Evolutionary conservation across 2,113 vertebrate genomes (phyloP), one percentile per base, ranked within the genome.

Genomic region (Haemorhous mexicanus): DNA sequence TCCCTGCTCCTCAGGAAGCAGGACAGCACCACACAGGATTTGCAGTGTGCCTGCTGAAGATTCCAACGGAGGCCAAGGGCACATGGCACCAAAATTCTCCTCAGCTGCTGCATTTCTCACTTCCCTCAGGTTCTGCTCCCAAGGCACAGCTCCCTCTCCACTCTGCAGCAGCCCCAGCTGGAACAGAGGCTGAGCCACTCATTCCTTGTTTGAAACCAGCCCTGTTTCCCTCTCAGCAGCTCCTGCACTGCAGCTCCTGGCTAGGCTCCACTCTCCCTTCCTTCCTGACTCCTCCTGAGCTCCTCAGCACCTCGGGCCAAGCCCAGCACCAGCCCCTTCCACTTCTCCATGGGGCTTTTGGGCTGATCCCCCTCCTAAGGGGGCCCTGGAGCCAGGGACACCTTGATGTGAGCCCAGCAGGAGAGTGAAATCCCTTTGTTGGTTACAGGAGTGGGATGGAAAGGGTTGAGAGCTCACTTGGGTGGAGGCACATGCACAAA

Each of bases 401-500:
- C 27, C 26, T 12, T 2, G 3, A 1, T 0, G 4, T 14, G 43
- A 53, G 62, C 16, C 69, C 77, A 72, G 89, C 81, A 87, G 44
- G 37, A 62, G 47, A n/a, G 70, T 6, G 27, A 49, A 79, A 58
- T 67, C 87, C 81, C 55, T 61, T 3, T 27, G 37, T 1, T 46
- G 63, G 13, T 35, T 16, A 13, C 14, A 50, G 75, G 53, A 32
- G 44, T 2, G 53, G 93, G 39, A 46, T 61, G 77, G 53, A 10
- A 49, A 91, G 84, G 66, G 28, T 1, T 1, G 41, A 58, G 50
- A 61, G 46, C 63, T 87, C 5, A 1, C 82, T 58, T 7, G 5
- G 6, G 20, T 6, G 5, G 22, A 41, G 43, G 39, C 52, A 53
- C 46, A 9, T 0, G 1, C 55, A 56, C 10, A 1, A 43, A 43